Base-by-base conservation (phyloP, 2,797 vertebrate species). In the Lycodopsis pacificus region DNA sequence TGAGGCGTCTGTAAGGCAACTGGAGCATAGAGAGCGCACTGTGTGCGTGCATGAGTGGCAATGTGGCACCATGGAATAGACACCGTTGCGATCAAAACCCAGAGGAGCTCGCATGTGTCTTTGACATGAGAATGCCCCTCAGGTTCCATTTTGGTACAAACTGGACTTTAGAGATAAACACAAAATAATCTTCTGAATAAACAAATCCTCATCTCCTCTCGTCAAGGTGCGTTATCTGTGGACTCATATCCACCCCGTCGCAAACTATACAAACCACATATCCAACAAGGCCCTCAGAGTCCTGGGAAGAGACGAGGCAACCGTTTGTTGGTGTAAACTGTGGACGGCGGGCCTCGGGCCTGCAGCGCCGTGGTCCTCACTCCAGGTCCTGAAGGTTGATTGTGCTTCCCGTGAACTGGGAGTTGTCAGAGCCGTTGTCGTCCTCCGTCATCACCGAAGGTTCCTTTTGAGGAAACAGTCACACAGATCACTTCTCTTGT, bases 371-470 rank as follows among this genome's bases (percentile, higher is more conserved):
- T 1, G n/a, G 19, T 0, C 9, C 2, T 93, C 88, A 94, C 82
- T 94, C 94, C 89, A 98, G 89, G 91, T 99, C 98, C 94, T 95
- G 96, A 8, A 98, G 92, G 83, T 98, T 98, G 92, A 97, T 97
- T 86, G 97, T 98, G 93, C 97, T 98, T 93, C 97, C 96, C 61
- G 96, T 96, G 90, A 97, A 97, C 89, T 96, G 96, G 4, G 95
- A 95, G 80, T 96, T 96, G 90, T 97, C 96, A 0, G 96, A 96
- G 65, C 95, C 95, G 34, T 96, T 94, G 83, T 96, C 95, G 0
- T 97, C 97, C 84, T 97, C 97, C 0, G 95, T 86, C 74, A 96
- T 95, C 65, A 95, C 96, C 7, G 95, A 94, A 13, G 97, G 95
- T 19, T 99, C 98, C 98, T 99, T 17, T 93, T 67, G 70, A 68